Evolutionary conservation across 1,140 invertebrate genomes (phyloP).

Genomic region (Neelides sp.): DNA sequence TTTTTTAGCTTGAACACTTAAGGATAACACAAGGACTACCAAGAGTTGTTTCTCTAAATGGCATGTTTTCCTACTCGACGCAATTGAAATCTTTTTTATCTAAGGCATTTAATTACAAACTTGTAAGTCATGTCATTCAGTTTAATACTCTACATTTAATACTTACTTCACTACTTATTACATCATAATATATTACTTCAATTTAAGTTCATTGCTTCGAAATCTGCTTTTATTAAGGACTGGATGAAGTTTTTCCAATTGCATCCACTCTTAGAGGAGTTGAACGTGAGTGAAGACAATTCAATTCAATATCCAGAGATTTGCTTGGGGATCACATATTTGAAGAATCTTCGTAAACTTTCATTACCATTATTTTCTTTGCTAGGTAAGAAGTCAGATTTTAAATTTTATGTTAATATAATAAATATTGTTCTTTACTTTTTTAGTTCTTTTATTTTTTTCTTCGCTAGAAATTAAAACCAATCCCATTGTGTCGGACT

Average conservation of each 20-base stretch:
- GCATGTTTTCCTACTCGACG: not conserved
- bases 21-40: not conserved
- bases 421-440: too few species aligned
- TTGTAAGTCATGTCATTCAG: not conserved
- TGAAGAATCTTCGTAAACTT: too few species aligned
- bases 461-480: not conserved
- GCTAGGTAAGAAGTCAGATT: not conserved
- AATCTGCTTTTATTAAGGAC: too few species aligned
- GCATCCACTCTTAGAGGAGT: not conserved
- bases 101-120: not conserved
- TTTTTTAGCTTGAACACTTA: not conserved
- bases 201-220: not conserved
- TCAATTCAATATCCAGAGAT: too few species aligned
- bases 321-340: too few species aligned
- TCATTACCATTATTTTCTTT: conserved; percentile 1
- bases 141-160: too few species aligned
- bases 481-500: not conserved
- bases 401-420: too few species aligned
- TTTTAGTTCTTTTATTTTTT: too few species aligned
- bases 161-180: not conserved
- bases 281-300: not conserved
- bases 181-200: not conserved
- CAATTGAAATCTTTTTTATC: not conserved
- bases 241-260: not conserved
- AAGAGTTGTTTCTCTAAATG: not conserved